Evolutionary conservation across 2,113 vertebrate genomes (phyloP).

Genomic region (Gadus chalcogrammus): DNA sequence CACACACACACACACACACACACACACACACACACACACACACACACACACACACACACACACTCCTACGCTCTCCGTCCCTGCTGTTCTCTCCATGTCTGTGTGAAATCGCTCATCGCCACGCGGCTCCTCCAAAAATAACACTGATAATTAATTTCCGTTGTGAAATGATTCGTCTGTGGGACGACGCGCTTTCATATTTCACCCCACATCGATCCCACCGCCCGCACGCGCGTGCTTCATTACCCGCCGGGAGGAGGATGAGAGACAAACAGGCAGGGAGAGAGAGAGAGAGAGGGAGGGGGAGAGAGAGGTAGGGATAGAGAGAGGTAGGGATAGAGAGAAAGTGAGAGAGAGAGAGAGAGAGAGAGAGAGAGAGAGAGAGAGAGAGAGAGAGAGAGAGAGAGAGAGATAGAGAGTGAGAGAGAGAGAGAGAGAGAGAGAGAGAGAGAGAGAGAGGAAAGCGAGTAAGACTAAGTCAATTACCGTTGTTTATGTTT

Average conservation of each 20-base stretch:
- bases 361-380: slow-evolving; percentile 7
- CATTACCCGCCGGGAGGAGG: slow-evolving; percentile 54
- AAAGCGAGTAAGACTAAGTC: slow-evolving; percentile 30
- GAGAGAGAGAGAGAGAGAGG: slow-evolving; percentile 30
- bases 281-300: slow-evolving; percentile 24
- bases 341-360: slow-evolving; percentile 6
- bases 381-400: slow-evolving; percentile 25
- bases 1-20: neutral
- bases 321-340: slow-evolving; percentile 35
- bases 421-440: slow-evolving; percentile 13
- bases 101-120: slow-evolving; percentile 61
- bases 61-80: neutral
- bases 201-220: slow-evolving; percentile 64
- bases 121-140: slow-evolving; percentile 67
- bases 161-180: slow-evolving; percentile 64
- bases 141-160: slow-evolving; percentile 74
- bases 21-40: neutral
- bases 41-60: slow-evolving; percentile 1
- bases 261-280: slow-evolving; percentile 16
- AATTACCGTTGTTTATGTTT: slow-evolving; percentile 57
- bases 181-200: slow-evolving; percentile 63
- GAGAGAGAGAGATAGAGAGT: slow-evolving; percentile 20
- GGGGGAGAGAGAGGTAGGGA: slow-evolving; percentile 12
- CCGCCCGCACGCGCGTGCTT: slow-evolving; percentile 48
- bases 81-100: slow-evolving; percentile 27